Conservation (phyloP, 2,113 vertebrate genomes). For the Tor tambroides region DNA sequence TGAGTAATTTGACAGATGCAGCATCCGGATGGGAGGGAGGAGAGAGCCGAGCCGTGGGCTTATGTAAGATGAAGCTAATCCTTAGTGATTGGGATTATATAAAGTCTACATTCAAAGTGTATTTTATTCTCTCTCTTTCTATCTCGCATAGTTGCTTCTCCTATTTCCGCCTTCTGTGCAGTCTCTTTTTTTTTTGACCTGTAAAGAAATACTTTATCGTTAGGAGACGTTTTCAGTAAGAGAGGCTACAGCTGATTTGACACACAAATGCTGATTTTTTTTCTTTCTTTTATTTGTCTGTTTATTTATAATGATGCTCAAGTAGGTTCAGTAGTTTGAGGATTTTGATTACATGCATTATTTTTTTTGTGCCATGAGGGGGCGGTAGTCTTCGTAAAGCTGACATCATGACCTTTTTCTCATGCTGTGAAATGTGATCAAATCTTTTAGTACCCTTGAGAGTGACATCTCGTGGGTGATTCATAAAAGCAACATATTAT, state of each 20-base stretch:
- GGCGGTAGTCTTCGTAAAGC: neutral
- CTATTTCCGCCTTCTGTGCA: neutral
- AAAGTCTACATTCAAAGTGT: slow-evolving; percentile 41
- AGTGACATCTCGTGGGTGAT: slow-evolving; percentile 9
- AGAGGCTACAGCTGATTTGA: neutral
- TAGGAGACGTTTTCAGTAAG: neutral
- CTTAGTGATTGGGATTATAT: slow-evolving; percentile 53
- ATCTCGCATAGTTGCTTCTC: neutral
- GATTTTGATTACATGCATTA: neutral
- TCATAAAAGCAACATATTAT: slow-evolving; percentile 11
- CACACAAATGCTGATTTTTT: neutral
- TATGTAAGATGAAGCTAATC: slow-evolving; percentile 54
- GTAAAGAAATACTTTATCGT: neutral
- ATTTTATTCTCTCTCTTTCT: slow-evolving; percentile 29
- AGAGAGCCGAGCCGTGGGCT: slow-evolving; percentile 21
- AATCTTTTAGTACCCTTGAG: slow-evolving; percentile 4
- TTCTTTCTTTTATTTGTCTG: too few relatives aligned
- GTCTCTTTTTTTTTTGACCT: neutral
- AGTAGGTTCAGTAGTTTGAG: neutral
- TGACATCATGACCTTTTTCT: neutral
- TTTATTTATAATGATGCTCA: neutral
- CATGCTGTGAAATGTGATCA: slow-evolving; percentile 30
- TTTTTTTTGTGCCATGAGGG: neutral
- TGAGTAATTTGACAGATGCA: slow-evolving; percentile 48
- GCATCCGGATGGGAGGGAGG: slow-evolving; percentile 44